A percentile compares a stretch with the other conserved stretches of the same genome.
Conservation (phyloP, 2,797 vertebrate species). For the Otolemur crassicaudatus region DNA sequence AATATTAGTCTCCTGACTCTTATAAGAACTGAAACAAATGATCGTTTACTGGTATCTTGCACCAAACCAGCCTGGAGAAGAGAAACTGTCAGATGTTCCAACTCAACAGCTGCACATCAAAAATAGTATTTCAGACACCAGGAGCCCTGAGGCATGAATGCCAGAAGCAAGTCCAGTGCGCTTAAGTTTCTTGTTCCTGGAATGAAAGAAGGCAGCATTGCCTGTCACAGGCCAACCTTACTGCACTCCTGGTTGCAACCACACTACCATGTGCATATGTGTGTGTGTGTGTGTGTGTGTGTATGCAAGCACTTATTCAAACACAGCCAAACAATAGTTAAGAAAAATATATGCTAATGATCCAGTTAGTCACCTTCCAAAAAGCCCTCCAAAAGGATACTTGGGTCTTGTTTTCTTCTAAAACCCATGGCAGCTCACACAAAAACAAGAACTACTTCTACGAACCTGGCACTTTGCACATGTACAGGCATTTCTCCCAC, state of each 20-base stretch:
- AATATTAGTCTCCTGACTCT: slow-evolving; percentile 75
- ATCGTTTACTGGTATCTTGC: slow-evolving; percentile 69
- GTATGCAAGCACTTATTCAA: not conserved
- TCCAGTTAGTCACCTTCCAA: not conserved
- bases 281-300: rapidly evolving
- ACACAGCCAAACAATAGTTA: not conserved
- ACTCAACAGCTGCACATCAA: slow-evolving; percentile 82
- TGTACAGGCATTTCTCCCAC: not conserved
- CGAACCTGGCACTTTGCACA: not conserved
- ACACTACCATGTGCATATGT: not conserved
- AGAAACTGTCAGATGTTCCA: slow-evolving; percentile 87
- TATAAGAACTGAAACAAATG: slow-evolving; percentile 81
- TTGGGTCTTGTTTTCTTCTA: not conserved
- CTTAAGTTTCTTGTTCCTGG: slow-evolving; percentile 46
- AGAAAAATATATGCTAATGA: not conserved
- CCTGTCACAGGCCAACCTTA: not conserved
- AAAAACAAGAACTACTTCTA: not conserved
- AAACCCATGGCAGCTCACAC: not conserved
- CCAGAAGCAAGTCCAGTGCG: not conserved
- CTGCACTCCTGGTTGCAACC: not conserved
- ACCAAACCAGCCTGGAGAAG: slow-evolving; percentile 73
- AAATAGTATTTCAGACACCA: slow-evolving; percentile 80
- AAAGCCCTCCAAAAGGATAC: not conserved
- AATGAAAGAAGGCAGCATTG: slow-evolving; percentile 33
- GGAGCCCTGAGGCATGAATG: not conserved